Base-by-base conservation (phyloP, 2,113 vertebrate genomes). In the Benitochromis conjunctus region DNA sequence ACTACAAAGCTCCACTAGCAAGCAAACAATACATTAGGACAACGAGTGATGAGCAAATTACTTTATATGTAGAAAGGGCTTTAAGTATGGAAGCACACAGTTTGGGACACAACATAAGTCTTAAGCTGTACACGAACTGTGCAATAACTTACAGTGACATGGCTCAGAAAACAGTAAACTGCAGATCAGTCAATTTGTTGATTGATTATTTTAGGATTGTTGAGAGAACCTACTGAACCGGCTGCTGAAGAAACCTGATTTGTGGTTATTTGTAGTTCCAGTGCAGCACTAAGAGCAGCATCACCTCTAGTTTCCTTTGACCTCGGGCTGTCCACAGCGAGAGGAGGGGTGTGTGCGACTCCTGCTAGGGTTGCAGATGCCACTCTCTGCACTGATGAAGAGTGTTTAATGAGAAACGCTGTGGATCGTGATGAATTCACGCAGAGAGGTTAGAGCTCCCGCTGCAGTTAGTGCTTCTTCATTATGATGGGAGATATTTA, bases 311-410 rank as follows among this genome's bases (percentile, higher is more conserved):
- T 58, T 85, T 29, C 83, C 81, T 87, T 62, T 88, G 91, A 93
- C 92, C 91, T 91, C 88, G 4, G 87, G 81, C 86, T 53, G 90
- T 89, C 80, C 66, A 2, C 88, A 36, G 80, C 4, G 62, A 78
- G 74, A 79, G 71, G 84, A 76, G 66, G 79, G 46, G 60, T 5
- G 62, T 9, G 38, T 26, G 43, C 8, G 79, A 64, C 91, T 92
- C 93, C 92, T 60, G 92, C 91, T 84, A 89, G 82, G 91, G 81
- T 38, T 88, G 81, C 91, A 94, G 92, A 92, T 92, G 91, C 79
- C 84, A 82, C 84, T 89, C 74, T 89, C 92, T 48, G 86, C 81
- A 69, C 62, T 18, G 62, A 51, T 36, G 38, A 91, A 78, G 83
- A 88, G 83, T 88, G 91, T 88, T 91, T 92, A 91, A 93, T 90